Percentiles rank a stretch among this genome's conserved stretches.
phyloP scores from a whole-genome alignment of 2,888 invertebrate genomes.

The Erynnis tages region DNA sequence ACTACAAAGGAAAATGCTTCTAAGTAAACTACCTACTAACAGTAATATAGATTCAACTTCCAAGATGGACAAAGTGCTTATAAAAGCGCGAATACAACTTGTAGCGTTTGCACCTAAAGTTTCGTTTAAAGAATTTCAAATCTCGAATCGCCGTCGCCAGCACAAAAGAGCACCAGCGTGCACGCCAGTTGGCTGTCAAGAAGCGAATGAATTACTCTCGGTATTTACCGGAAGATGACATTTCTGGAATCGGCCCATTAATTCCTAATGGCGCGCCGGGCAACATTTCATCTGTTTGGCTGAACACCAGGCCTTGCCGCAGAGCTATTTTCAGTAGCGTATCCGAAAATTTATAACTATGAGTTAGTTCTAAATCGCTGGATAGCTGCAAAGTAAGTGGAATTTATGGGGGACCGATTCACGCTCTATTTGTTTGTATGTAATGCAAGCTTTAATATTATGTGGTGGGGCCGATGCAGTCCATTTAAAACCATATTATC shows the following conservation, averaged over 20 bases:
- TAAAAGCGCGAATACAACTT: too few relatives aligned
- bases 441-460: slow-evolving; percentile 33
- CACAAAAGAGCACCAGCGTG: slow-evolving; percentile 12
- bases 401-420: slow-evolving; percentile 65
- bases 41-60: too few relatives aligned
- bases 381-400: slow-evolving; percentile 68
- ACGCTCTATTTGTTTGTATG: slow-evolving; percentile 60
- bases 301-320: slow-evolving; percentile 66
- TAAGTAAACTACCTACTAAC: too few relatives aligned
- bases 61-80: too few relatives aligned
- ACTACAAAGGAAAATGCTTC: too few relatives aligned
- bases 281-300: slow-evolving; percentile 79
- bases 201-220: slow-evolving; percentile 62
- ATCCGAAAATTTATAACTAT: slow-evolving; percentile 74
- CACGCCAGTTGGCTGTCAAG: slow-evolving; percentile 38
- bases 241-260: slow-evolving; percentile 78
- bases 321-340: slow-evolving; percentile 73
- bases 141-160: neutral
- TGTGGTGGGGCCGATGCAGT: too few relatives aligned
- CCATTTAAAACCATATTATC: too few relatives aligned
- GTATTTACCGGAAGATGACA: slow-evolving; percentile 78
- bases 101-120: too few relatives aligned
- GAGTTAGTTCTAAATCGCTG: slow-evolving; percentile 76
- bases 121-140: neutral
- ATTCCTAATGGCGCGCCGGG: slow-evolving; percentile 76